Percentiles rank a stretch among this genome's conserved stretches.
Conservation (phyloP, 2,113 vertebrate genomes). For the Talpa occidentalis region DNA sequence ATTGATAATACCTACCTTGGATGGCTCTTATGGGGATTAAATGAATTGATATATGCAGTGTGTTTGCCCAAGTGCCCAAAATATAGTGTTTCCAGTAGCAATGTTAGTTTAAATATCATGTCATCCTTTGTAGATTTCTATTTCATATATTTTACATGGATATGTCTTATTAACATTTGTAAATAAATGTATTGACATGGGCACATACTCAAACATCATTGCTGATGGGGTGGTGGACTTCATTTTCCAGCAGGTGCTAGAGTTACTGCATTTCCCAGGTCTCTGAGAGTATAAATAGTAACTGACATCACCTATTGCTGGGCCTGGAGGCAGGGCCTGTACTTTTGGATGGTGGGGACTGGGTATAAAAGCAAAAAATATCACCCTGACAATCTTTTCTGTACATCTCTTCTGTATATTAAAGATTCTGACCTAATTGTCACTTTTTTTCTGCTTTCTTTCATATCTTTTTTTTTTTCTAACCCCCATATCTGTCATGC, state of each 20-base stretch:
- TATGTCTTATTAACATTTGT: not conserved
- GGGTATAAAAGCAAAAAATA: not conserved
- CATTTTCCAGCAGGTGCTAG: not conserved
- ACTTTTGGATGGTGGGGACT: not conserved
- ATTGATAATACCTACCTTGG: not conserved
- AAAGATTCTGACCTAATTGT: slow-evolving; percentile 31
- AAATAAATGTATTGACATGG: not conserved
- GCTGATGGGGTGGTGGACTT: not conserved
- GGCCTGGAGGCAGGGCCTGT: not conserved
- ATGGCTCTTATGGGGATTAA: not conserved
- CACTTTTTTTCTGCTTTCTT: not conserved
- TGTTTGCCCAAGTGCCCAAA: not conserved
- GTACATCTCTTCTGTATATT: not conserved
- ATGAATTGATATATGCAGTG: not conserved
- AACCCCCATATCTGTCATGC: not conserved
- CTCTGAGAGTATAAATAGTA: not conserved
- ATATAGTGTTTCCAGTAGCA: not conserved
- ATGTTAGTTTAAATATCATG: not conserved
- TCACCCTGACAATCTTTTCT: not conserved
- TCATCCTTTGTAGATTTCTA: not conserved
- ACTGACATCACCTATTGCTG: not conserved
- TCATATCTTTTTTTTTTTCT: not conserved
- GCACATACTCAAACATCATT: not conserved
- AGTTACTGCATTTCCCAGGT: not conserved
- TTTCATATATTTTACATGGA: not conserved